These are phyloP conservation scores for Tiaroga cobitis DNA, from an alignment of 2,797 vertebrate species.

Conservation along the genomic window DNA sequence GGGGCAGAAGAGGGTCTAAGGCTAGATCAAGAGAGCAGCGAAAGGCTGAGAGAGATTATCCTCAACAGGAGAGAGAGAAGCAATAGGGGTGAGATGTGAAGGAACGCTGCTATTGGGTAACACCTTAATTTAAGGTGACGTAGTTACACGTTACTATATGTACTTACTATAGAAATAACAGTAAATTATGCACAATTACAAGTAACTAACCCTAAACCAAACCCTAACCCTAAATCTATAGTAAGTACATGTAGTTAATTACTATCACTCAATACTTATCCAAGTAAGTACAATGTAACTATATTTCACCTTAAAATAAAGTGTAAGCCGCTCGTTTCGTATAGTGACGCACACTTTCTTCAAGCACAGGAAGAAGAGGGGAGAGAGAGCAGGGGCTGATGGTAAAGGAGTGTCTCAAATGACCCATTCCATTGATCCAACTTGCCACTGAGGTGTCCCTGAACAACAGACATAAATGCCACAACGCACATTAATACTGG, in stretches of 20 bases:
- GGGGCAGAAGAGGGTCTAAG: slow-evolving; percentile 41
- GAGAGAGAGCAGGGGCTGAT: background rate
- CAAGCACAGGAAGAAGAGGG: background rate
- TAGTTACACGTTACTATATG: too few relatives aligned
- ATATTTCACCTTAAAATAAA: too few relatives aligned
- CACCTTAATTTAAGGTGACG: too few relatives aligned
- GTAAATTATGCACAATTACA: too few relatives aligned
- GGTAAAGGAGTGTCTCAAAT: slow-evolving; percentile 56
- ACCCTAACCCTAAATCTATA: too few relatives aligned
- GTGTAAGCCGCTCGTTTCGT: background rate
- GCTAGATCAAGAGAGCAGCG: slow-evolving; percentile 37
- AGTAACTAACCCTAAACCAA: too few relatives aligned
- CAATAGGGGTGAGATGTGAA: slow-evolving; percentile 41
- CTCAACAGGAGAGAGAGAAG: background rate
- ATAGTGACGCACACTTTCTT: slow-evolving; percentile 16
- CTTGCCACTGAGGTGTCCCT: slow-evolving; percentile 47
- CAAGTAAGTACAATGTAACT: too few relatives aligned
- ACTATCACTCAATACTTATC: too few relatives aligned
- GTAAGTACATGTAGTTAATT: too few relatives aligned
- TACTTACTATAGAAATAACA: too few relatives aligned
- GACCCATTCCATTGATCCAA: slow-evolving; percentile 56
- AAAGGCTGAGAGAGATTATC: slow-evolving; percentile 54
- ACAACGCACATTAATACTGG: slow-evolving; percentile 40
- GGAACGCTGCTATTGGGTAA: slow-evolving; percentile 1
- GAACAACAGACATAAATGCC: slow-evolving; percentile 70